phyloP scores from a whole-genome alignment of 2,113 vertebrate genomes.

The Geococcyx californianus region DNA sequence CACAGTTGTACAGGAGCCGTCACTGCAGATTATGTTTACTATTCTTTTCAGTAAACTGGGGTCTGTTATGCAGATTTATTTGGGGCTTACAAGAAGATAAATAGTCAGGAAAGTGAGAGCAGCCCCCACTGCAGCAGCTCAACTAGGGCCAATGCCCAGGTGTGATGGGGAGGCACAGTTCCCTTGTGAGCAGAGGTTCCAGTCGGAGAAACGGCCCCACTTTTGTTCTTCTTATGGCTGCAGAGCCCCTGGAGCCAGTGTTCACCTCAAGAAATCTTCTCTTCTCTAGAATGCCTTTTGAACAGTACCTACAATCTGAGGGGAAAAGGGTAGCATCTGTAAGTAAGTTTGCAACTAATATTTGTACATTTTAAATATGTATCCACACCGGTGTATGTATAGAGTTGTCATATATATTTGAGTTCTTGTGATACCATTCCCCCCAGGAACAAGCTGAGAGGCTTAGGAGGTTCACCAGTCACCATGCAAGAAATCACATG shows the following conservation, averaged over 20 bases:
- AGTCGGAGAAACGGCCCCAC: slow-evolving; percentile 1
- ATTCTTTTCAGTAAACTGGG: background rate
- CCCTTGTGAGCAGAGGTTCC: background rate
- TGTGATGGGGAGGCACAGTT: background rate
- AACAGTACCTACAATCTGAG: background rate
- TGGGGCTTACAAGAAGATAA: background rate
- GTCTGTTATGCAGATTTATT: fast-evolving
- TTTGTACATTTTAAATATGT: background rate
- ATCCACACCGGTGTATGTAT: background rate
- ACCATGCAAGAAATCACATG: background rate
- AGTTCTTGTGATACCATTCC: background rate
- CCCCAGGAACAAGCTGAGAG: background rate
- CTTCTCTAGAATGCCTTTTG: slow-evolving; percentile 3
- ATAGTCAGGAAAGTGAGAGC: background rate
- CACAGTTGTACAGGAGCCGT: background rate
- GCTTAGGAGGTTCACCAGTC: background rate
- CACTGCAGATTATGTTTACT: background rate
- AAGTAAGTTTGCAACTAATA: too few relatives aligned
- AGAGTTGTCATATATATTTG: background rate
- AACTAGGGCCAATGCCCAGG: fast-evolving
- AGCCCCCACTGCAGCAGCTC: background rate
- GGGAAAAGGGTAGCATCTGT: background rate
- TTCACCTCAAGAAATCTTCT: background rate
- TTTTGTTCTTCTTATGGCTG: background rate
- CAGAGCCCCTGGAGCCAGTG: background rate